Base-by-base conservation (phyloP, 2,888 invertebrate genomes). In the Lithophane ornitopus region DNA sequence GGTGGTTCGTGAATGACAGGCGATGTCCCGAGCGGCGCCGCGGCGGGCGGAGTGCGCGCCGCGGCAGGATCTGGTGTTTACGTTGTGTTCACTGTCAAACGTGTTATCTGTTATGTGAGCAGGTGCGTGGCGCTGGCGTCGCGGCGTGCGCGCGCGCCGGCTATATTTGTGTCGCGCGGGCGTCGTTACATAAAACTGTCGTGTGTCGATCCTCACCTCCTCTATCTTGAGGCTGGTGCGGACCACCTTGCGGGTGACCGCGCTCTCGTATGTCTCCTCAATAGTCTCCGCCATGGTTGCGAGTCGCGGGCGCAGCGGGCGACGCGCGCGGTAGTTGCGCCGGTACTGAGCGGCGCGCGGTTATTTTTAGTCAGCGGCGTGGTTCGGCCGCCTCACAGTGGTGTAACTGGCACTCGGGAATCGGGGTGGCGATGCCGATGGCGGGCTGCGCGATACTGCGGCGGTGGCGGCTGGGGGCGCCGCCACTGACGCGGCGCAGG, bases 141-240 rank as follows among this genome's bases (percentile, higher is more conserved):
- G 91, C 90, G 88, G 87, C 87, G 91, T 89, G 91, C 88, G 92
- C 90, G 91, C 90, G 92, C 89, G 89, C 90, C 90, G 89, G 90
- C 92, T 92, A 92, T 93, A 94, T 94, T 93, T 92, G 94, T 93
- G 94, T 92, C 88, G 94, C 93, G 93, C 93, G 94, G 93, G 92
- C 92, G 91, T 89, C 89, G 92, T 94, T 95, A 95, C 94, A 94
- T 95, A 95, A 94, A 94, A 88, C 92, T 91, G 93, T 92, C 91
- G 92, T 91, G 93, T 94, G 92, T 92, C 89, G 91, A 91, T 91
- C 94, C 97, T 97, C 97, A 98, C 98, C 97, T 98, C 98, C 97
- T 97, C 97, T 94, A 97, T 98, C 97, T 97, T 97, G 96, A 97
- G 97, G 96, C 97, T 97, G 92, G 97, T 97, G 96, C 97, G 97